Base-by-base conservation (phyloP, 2,797 vertebrate genomes). In the Crypturellus tataupa region DNA sequence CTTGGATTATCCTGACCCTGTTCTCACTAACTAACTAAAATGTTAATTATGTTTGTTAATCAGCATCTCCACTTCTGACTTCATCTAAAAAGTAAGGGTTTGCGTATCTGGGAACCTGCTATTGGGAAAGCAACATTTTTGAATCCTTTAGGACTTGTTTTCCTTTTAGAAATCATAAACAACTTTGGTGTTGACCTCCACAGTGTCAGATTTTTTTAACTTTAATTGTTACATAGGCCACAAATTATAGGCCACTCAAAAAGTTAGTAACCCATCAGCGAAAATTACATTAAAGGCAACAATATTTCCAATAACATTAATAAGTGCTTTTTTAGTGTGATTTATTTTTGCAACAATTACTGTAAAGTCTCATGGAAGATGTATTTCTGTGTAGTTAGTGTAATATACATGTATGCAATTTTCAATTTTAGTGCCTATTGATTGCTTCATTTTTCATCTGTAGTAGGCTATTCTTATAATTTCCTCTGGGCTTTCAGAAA, bases 381-480 rank as follows among this genome's bases (percentile, higher is more conserved):
- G 42, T 90, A 77, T 86, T 93, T 96, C 83, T 89, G 40, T 90
- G 71, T 85, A 86, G 83, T 90, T 95, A 94, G 95, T 93, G 63
- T 94, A 88, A 97, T 95, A 92, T 67, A 92, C 80, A 85, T n/a
- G 76, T 94, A 85, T 94, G 90, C 85, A 90, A 63, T 96, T 94
- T 95, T 87, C 90, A 77, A 78, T 95, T 96, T 96, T 94, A 93
- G 90, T 89, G 84, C 88, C 90, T 92, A 94, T 89, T 89, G 94
- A 96, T 95, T 90, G 90, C 93, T 95, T 96, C 94, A 94, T 96
- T 95, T 96, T 96, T 96, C 94, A 93, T 90, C 87, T 90, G 39
- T 92, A 86, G 91, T 72, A 87, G 72, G 56, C 91, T 92, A 84
- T 95, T 96, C 87, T 94, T 95, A 80, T 91, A 69, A 94, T 87